These are phyloP conservation scores for Lymantria monacha DNA, from an alignment of 2,888 invertebrate genomes.

Conservation along the genomic window DNA sequence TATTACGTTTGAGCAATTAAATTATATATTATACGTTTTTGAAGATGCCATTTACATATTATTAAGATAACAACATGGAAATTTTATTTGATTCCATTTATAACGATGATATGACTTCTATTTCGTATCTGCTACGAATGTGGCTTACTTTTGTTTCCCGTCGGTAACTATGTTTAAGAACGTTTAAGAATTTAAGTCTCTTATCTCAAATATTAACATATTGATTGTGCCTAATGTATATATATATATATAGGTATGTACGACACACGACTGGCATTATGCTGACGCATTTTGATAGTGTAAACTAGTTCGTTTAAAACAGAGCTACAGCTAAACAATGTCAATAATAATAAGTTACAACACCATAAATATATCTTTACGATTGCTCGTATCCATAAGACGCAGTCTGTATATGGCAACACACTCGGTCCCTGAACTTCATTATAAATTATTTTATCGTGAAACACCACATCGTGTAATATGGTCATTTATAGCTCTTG, in stretches of 20 bases:
- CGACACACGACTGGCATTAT: constrained; percentile 52
- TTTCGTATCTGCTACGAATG: constrained; percentile 67
- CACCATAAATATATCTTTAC: constrained; percentile 59
- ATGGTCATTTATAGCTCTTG: constrained; percentile 32
- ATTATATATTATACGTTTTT: constrained; percentile 12
- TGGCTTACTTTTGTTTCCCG: constrained; percentile 62
- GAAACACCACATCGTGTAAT: constrained; percentile 38
- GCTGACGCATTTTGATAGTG: constrained; percentile 35
- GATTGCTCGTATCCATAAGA: constrained; percentile 47
- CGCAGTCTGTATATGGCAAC: constrained; percentile 39
- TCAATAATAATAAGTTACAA: constrained; percentile 57
- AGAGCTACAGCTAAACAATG: constrained; percentile 48
- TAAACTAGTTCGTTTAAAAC: constrained; percentile 51
- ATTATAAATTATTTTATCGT: constrained; percentile 54
- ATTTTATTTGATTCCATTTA: constrained; percentile 51
- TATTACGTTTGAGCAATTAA: constrained; percentile 11
- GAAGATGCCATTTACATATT: constrained; percentile 22
- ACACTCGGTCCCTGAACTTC: constrained; percentile 43
- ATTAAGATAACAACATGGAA: constrained; percentile 46
- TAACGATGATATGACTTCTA: constrained; percentile 45
- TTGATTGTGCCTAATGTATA: constrained; percentile 74
- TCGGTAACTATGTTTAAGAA: constrained; percentile 65
- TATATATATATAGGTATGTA: too few relatives aligned
- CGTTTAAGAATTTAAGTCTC: constrained; percentile 63
- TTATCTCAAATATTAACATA: constrained; percentile 78